phyloP scores from a whole-genome alignment of 2,888 invertebrate species.

The Philhelius pedissequus region DNA sequence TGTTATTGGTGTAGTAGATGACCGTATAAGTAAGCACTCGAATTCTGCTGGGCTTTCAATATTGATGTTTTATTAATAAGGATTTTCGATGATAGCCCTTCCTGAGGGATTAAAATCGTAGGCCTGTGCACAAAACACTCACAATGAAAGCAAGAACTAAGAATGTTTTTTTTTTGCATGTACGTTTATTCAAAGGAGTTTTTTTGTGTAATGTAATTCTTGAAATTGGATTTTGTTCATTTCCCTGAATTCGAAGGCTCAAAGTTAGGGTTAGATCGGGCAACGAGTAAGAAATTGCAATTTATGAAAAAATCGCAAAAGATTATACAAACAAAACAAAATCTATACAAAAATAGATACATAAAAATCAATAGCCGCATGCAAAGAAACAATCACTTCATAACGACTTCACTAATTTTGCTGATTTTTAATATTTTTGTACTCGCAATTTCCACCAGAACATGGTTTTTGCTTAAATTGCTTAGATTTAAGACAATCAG shows the following conservation, averaged over 20 bases:
- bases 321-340: too few relatives aligned
- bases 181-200: background rate
- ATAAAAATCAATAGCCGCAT: too few relatives aligned
- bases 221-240: conserved; percentile 20
- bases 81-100: conserved; percentile 38
- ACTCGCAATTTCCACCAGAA: too few relatives aligned
- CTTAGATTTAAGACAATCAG: too few relatives aligned
- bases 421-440: too few relatives aligned
- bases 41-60: background rate
- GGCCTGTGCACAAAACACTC: background rate
- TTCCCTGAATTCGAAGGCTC: background rate
- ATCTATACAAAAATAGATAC: too few relatives aligned
- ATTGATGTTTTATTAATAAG: conserved; percentile 62
- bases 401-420: too few relatives aligned
- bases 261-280: background rate
- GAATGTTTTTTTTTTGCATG: background rate
- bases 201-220: background rate
- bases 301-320: background rate
- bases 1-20: background rate
- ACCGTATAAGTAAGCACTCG: background rate
- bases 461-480: too few relatives aligned
- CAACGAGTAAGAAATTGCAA: background rate
- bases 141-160: background rate
- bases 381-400: too few relatives aligned
- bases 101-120: conserved; percentile 29